Evolutionary conservation across 2,888 invertebrate genomes (phyloP), one percentile per base, ranked within the genome.

Genomic region (Nomada lathburiana): DNA sequence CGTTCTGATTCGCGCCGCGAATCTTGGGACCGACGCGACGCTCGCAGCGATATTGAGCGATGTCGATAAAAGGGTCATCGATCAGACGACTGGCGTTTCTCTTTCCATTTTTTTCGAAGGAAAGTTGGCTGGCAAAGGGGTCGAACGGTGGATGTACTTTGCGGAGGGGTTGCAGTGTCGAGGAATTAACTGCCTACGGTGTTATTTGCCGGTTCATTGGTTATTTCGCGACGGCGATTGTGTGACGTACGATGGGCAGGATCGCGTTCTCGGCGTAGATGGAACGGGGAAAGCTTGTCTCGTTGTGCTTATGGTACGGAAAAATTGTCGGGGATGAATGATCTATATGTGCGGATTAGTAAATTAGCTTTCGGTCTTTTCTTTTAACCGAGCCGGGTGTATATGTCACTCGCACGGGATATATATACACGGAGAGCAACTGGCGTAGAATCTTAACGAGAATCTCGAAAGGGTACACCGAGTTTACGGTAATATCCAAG

Each of bases 51-150:
- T 23, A 36, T 29, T n/a, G 50, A 16, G 59, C n/a, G 70, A 50
- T 1, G 70, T 59, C 29, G 29, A 47, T 53, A 23, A 47, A 20
- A 10, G n/a, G 65, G 29, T 67, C 65, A 20, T 67, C 65, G 65
- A 67, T 67, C 63, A 63, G 47, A 57, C 50, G 57, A 57, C 9
- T 36, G 36, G 57, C 20, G 20, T 57, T 11, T 20, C 11, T 13
- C 5, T 7, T 44, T 62, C 36, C 36, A 36, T 62, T 62, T 42
- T 20, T 44, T 62, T 10, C 20, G 55, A 3, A 20, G 20, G 23
- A 57, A 57, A 57, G 57, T 11, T 57, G 18, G 60, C 13, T 16
- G 7, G 36, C 36, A 7, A 7, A 36, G 36, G 36, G 36, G 36
- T 60, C 13, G 18, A 36, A 36, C 36, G 60, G 18, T 4, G 60